Evolutionary conservation across 2,113 vertebrate species (phyloP).

Genomic region (Sporophila hypoxantha): DNA sequence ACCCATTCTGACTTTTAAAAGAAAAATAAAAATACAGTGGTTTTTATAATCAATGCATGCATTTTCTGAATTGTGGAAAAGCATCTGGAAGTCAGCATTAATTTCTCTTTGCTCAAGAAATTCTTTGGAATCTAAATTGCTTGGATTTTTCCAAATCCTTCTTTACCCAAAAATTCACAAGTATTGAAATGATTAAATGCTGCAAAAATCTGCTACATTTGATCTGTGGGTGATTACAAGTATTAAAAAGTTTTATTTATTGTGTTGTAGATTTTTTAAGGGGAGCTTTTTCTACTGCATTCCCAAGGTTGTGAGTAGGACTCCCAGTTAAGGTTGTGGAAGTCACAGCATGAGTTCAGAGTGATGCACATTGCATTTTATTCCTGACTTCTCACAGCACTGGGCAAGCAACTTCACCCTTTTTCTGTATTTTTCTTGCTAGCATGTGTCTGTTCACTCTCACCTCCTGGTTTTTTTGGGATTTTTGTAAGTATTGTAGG

Average conservation of each 20-base stretch:
- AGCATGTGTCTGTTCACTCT: not conserved
- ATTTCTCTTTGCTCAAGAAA: not conserved
- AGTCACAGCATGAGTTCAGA: not conserved
- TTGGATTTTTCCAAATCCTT: not conserved
- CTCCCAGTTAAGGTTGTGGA: not conserved
- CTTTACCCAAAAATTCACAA: not conserved
- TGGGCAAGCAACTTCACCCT: not conserved
- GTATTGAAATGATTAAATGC: not conserved
- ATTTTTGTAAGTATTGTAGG: accelerated
- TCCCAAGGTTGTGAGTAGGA: not conserved
- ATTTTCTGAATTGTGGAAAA: not conserved
- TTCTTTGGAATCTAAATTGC: not conserved
- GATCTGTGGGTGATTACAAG: not conserved
- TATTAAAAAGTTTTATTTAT: not conserved
- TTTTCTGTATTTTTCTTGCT: not conserved
- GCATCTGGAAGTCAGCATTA: not conserved
- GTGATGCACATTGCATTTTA: not conserved
- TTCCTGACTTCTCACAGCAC: not conserved
- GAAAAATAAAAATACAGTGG: not conserved
- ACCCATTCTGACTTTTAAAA: not conserved
- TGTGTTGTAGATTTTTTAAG: not conserved
- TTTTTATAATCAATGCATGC: not conserved
- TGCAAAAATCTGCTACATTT: not conserved
- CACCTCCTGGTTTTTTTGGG: not conserved
- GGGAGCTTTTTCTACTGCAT: not conserved